Conservation (phyloP, 1,140 invertebrate species). For the Dendroctonus ponderosae region DNA sequence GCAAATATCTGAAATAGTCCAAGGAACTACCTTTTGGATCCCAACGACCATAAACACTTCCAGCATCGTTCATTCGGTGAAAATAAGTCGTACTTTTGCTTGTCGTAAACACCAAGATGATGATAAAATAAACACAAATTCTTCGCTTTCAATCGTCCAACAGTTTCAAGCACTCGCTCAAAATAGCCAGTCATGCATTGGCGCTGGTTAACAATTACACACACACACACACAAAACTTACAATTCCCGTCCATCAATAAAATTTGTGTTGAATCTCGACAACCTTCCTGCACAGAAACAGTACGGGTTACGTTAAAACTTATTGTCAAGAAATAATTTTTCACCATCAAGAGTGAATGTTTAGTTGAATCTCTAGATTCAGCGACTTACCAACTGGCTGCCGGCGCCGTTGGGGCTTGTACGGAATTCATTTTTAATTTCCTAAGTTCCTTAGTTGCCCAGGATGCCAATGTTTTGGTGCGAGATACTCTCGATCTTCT, state of each 20-base stretch:
- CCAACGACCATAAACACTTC: no score
- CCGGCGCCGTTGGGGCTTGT: conserved; percentile 52
- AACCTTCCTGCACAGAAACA: conserved; percentile 24
- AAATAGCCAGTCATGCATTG: no score
- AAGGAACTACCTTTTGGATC: no score
- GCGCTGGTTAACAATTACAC: no score
- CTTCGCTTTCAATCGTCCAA: no score
- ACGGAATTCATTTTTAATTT: conserved; percentile 66
- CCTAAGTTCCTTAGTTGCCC: conserved; percentile 93
- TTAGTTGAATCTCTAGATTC: no score
- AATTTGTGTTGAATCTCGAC: conserved; percentile 33
- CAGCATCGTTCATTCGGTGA: no score
- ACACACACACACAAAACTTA: conserved; percentile 23
- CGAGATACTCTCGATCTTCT: conserved; percentile 79
- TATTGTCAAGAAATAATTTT: not conserved
- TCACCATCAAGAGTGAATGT: not conserved
- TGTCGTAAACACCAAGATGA: no score
- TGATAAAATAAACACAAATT: no score
- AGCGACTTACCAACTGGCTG: conserved; percentile 61
- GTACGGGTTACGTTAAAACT: conserved; percentile 3
- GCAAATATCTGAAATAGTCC: no score
- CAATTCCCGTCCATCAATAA: conserved; percentile 17
- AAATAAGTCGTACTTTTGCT: no score
- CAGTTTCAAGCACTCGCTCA: no score
- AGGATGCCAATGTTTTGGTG: conserved; percentile 84